Conservation (phyloP, 2,888 invertebrate species). For the Epirrhoe tristata region DNA sequence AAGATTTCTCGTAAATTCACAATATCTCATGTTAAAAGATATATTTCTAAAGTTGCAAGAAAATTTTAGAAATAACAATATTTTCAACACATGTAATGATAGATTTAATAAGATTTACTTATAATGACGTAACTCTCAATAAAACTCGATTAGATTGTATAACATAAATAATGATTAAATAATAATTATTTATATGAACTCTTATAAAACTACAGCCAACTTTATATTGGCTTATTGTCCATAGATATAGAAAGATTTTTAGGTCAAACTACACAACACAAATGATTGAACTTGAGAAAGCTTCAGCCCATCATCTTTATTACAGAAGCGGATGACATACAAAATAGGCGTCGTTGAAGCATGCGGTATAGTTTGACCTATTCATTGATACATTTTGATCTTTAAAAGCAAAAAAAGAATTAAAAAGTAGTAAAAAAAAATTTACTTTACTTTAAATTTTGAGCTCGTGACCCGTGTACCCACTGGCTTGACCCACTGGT, state of each 20-base stretch:
- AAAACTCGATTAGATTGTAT: slow-evolving; percentile 17
- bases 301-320: not conserved
- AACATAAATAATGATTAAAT: slow-evolving; percentile 22
- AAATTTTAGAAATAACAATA: slow-evolving; percentile 15
- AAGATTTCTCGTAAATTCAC: not conserved
- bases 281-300: not conserved
- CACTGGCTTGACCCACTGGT: too few relatives aligned
- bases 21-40: too few relatives aligned
- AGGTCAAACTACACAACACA: not conserved
- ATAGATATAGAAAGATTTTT: not conserved
- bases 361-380: too few relatives aligned
- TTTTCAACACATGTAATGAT: slow-evolving; percentile 10
- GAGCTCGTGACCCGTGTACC: too few relatives aligned
- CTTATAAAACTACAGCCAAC: slow-evolving; percentile 5
- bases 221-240: not conserved
- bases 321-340: not conserved
- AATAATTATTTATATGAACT: slow-evolving; percentile 10
- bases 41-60: not conserved
- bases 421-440: too few relatives aligned
- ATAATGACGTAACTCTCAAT: slow-evolving; percentile 12
- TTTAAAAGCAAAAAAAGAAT: too few relatives aligned
- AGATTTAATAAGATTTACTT: slow-evolving; percentile 6
- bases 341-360: not conserved
- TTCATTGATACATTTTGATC: too few relatives aligned
- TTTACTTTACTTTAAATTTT: too few relatives aligned